Base-by-base conservation (phyloP, 2,797 vertebrate species). In the Mormyrus proboscirostris region DNA sequence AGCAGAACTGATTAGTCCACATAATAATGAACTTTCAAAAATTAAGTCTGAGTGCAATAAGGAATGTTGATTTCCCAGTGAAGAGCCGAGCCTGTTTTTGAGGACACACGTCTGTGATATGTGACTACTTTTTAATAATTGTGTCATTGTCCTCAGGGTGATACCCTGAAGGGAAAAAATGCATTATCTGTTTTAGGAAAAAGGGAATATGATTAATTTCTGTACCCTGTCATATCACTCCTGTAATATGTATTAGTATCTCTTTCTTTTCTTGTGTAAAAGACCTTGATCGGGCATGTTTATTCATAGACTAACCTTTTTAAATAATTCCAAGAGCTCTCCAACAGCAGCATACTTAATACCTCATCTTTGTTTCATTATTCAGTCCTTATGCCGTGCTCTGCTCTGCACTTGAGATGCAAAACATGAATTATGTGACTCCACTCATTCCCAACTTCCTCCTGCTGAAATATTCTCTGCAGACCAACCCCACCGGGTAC, bases 271-370 rank as follows among this genome's bases (percentile, higher is more conserved):
- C 94, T 95, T 92, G 94, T 95, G 94, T 97, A 97, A 97, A 96
- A 96, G 96, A 97, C 97, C 97, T 98, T 97, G 97, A 98, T 98
- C 97, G 97, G 97, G 94, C 95, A 98, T 99, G 97, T 98, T 98
- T 99, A 99, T 99, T 99, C 97, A 99, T 99, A 97, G 96, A 95
- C 96, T 98, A 98, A 98, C 98, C 97, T 98, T 98, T 99, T 98
- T 97, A 97, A 98, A 98, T 98, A 98, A 98, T 98, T 98, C 97
- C 95, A 97, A 97, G 97, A 98, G 97, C 96, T 97, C 96, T 97
- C 95, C 95, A 96, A 96, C 96, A 95, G 96, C 96, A 96, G 97
- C 96, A 98, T 98, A 96, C 96, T 95, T 97, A 98, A 97, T 97
- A 96, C 96, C 96, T 96, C n/a, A 94, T 96, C 97, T 97, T 96